Percentiles rank a stretch among this genome's conserved stretches.
phyloP scores from a whole-genome alignment of 2,888 invertebrate genomes.

The Torymus tubicola region DNA sequence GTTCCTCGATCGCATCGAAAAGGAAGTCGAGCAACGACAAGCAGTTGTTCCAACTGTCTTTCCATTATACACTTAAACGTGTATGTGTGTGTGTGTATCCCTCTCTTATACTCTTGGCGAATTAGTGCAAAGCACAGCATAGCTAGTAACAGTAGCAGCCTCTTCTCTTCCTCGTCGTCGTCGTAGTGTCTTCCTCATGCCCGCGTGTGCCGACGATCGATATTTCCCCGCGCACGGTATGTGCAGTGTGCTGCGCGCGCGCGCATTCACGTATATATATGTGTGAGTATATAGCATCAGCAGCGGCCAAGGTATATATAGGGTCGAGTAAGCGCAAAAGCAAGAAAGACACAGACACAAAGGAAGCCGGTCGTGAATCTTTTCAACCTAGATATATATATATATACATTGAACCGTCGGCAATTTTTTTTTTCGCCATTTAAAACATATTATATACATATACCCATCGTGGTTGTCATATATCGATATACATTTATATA shows the following conservation, averaged over 20 bases:
- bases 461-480: too few species aligned
- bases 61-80: too few species aligned
- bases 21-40: too few species aligned
- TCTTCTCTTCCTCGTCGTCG: background rate
- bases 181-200: too few species aligned
- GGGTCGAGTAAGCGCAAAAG: background rate
- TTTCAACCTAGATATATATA: slow-evolving; percentile 18
- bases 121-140: slow-evolving; percentile 16
- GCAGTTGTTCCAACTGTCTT: too few species aligned
- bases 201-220: slow-evolving; percentile 22
- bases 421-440: background rate
- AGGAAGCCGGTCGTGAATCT: slow-evolving; percentile 48
- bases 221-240: slow-evolving; percentile 33
- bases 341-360: background rate
- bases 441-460: too few species aligned
- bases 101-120: background rate
- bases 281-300: background rate
- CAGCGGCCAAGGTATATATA: background rate
- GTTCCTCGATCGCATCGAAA: too few species aligned
- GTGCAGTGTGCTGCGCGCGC: background rate
- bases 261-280: background rate
- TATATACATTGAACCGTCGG: background rate
- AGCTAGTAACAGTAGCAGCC: background rate
- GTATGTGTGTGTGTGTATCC: too few species aligned
- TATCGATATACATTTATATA: too few species aligned